Evolutionary conservation across 2,797 vertebrate genomes (phyloP).

Genomic region (Thripadectes ignobilis): DNA sequence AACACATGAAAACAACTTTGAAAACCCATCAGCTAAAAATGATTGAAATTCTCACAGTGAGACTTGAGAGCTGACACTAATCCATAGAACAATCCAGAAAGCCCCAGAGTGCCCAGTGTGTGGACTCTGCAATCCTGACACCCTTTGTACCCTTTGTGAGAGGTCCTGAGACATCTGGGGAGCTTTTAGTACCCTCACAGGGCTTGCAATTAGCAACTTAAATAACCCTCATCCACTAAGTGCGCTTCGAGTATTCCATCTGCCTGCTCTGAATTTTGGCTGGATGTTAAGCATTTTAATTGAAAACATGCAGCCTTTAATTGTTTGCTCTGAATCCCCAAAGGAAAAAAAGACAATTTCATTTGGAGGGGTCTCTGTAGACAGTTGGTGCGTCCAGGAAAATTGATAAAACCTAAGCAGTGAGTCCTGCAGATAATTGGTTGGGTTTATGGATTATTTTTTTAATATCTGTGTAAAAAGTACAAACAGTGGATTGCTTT

Average conservation of each 20-base stretch:
- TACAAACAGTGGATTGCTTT: neutral
- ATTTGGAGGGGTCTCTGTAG: neutral
- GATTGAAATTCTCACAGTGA: too few species aligned
- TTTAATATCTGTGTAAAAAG: neutral
- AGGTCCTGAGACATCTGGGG: neutral
- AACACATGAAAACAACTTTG: too few species aligned
- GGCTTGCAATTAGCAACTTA: neutral
- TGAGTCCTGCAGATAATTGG: neutral
- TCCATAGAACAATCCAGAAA: too few species aligned
- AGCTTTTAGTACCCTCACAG: neutral
- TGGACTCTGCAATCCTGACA: too few species aligned
- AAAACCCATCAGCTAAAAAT: too few species aligned
- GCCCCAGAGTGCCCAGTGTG: too few species aligned
- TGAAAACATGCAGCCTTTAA: neutral
- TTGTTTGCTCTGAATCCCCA: neutral
- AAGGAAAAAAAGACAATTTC: neutral
- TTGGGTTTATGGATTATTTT: neutral
- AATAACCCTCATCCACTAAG: neutral
- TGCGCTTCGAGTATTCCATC: neutral
- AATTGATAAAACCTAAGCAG: neutral
- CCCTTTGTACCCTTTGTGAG: too few species aligned
- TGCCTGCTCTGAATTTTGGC: neutral
- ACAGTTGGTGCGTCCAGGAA: neutral
- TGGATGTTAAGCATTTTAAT: neutral
- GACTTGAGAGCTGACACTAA: too few species aligned